Conservation (phyloP, 2,888 invertebrate species). For the Epinotia demarniana region DNA sequence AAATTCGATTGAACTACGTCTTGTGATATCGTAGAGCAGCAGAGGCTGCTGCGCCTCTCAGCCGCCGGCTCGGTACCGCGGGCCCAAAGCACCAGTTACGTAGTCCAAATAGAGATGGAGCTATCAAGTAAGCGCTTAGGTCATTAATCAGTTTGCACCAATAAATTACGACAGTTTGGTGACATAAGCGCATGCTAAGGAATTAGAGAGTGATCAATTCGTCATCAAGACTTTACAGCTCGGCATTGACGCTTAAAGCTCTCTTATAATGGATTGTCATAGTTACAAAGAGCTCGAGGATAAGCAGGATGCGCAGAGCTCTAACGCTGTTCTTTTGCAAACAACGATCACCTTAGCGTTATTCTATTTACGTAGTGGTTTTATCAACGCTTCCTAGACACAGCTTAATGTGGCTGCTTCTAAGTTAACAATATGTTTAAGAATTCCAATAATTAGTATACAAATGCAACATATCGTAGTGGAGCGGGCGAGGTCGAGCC, state of each 20-base stretch:
- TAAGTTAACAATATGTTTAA: conserved; percentile 40
- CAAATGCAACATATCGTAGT: conserved; percentile 78
- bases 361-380: conserved; percentile 39
- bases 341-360: conserved; percentile 41
- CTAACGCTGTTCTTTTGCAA: conserved; percentile 36
- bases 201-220: neutral
- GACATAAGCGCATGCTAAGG: conserved; percentile 1
- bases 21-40: conserved; percentile 74
- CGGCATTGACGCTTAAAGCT: neutral
- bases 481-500: conserved; percentile 51
- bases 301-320: conserved; percentile 8
- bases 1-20: conserved; percentile 82
- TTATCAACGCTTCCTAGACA: conserved; percentile 36
- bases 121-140: neutral
- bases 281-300: conserved; percentile 7
- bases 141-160: conserved; percentile 21
- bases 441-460: conserved; percentile 57
- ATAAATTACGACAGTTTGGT: conserved; percentile 7
- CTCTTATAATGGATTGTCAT: conserved; percentile 12
- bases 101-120: conserved; percentile 14
- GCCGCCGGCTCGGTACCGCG: conserved; percentile 67
- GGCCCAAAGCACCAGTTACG: conserved; percentile 53
- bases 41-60: conserved; percentile 61
- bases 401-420: conserved; percentile 42
- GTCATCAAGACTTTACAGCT: neutral